Evolutionary conservation across 2,113 vertebrate genomes (phyloP).

Genomic region (Gobio gobio): DNA sequence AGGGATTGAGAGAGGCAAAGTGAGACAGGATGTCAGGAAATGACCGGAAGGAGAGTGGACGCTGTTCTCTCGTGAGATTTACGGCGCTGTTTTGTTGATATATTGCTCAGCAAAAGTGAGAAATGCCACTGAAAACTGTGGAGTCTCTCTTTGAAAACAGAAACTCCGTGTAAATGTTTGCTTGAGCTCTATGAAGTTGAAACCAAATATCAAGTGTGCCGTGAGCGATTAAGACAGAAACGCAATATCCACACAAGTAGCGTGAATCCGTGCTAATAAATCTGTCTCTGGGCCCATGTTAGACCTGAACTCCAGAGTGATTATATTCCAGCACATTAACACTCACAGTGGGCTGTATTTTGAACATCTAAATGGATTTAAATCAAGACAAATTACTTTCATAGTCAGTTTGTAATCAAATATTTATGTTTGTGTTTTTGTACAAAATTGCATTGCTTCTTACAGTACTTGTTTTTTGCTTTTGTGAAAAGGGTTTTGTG

Average conservation of each 20-base stretch:
- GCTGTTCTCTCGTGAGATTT: slow-evolving; percentile 52
- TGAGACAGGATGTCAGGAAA: slow-evolving; percentile 51
- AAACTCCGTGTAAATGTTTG: slow-evolving; percentile 50
- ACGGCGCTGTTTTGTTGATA: slow-evolving; percentile 47
- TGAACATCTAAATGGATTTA: background rate
- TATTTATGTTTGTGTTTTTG: background rate
- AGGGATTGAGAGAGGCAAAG: slow-evolving; percentile 19
- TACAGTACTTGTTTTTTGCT: background rate
- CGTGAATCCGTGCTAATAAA: slow-evolving; percentile 54
- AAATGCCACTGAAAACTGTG: slow-evolving; percentile 51
- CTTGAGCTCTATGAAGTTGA: slow-evolving; percentile 49
- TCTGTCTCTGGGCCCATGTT: slow-evolving; percentile 37
- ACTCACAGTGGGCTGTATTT: background rate
- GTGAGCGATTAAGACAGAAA: slow-evolving; percentile 56
- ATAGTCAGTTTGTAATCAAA: background rate
- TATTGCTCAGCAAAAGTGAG: slow-evolving; percentile 50
- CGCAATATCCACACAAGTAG: slow-evolving; percentile 43
- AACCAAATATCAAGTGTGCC: slow-evolving; percentile 52
- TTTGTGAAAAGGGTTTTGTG: background rate
- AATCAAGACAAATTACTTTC: slow-evolving; percentile 13
- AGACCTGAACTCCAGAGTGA: slow-evolving; percentile 31
- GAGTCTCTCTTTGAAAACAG: slow-evolving; percentile 54
- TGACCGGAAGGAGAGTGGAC: slow-evolving; percentile 58
- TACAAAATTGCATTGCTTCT: background rate
- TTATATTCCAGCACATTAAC: slow-evolving; percentile 30